These are phyloP conservation scores for Xylota sylvarum DNA, from an alignment of 2,888 invertebrate genomes.

Conservation along the genomic window DNA sequence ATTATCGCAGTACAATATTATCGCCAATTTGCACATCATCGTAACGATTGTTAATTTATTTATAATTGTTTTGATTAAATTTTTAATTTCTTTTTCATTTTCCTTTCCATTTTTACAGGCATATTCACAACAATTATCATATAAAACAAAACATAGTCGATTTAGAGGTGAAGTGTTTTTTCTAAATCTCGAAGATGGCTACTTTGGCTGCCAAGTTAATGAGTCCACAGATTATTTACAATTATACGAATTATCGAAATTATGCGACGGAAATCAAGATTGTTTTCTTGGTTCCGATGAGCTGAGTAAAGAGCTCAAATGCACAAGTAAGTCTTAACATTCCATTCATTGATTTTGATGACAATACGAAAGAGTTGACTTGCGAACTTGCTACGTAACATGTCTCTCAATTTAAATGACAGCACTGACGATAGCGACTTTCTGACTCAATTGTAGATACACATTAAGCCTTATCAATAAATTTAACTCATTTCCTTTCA, in stretches of 20 bases:
- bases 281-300: conserved; percentile 97
- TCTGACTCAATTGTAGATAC: background rate
- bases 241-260: conserved; percentile 96
- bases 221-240: conserved; percentile 97
- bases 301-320: conserved; percentile 94
- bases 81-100: conserved; percentile 42
- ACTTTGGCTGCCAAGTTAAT: conserved; percentile 98
- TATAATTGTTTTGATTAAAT: conserved; percentile 45
- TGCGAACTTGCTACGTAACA: conserved; percentile 13
- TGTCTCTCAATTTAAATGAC: background rate
- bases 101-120: conserved; percentile 80
- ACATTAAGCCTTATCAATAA: background rate
- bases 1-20: too few species aligned
- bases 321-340: conserved; percentile 91
- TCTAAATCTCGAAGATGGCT: conserved; percentile 98
- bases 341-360: too few species aligned
- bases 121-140: conserved; percentile 90
- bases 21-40: conserved; percentile 57
- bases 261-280: conserved; percentile 95
- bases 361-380: conserved; percentile 12
- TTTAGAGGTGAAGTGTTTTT: conserved; percentile 97
- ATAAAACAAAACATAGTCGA: conserved; percentile 86
- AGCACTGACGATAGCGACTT: background rate
- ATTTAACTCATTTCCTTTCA: conserved; percentile 33
- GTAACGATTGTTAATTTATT: conserved; percentile 41